Evolutionary conservation across 2,888 invertebrate species (phyloP).

Genomic region (Drosophila stalkeri): DNA sequence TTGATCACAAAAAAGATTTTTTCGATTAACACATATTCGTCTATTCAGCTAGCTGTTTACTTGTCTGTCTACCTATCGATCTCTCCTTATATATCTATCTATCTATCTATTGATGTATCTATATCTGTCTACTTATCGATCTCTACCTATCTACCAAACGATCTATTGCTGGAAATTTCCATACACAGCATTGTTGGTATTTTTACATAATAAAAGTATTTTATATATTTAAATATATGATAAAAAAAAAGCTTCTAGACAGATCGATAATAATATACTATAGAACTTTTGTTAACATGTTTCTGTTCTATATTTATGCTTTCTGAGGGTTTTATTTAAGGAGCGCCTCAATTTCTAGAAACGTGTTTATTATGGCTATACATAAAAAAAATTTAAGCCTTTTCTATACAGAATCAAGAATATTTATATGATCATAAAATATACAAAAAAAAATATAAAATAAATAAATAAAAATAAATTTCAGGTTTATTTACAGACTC

Average conservation of each 20-base stretch:
- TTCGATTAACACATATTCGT: no score
- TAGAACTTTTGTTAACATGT: background rate
- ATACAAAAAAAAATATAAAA: slow-evolving; percentile 1
- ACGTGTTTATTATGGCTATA: background rate
- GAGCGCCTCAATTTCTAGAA: background rate
- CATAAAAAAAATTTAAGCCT: background rate
- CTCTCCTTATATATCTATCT: background rate
- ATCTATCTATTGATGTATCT: background rate
- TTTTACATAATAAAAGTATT: background rate
- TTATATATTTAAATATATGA: background rate
- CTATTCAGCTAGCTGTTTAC: no score
- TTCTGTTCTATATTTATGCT: slow-evolving; percentile 2
- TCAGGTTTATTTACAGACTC: slow-evolving; percentile 15
- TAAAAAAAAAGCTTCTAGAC: background rate
- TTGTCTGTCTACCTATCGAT: background rate
- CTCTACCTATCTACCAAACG: no score
- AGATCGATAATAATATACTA: background rate
- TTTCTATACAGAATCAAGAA: background rate
- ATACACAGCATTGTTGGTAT: background rate
- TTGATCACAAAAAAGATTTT: background rate
- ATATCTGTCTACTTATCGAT: background rate
- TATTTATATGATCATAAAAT: slow-evolving; percentile 16
- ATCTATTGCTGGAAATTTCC: background rate
- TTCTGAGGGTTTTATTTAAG: slow-evolving; percentile 1
- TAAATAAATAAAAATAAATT: slow-evolving; percentile 11